These are phyloP conservation scores for Sarcophaga subvicina DNA, from an alignment of 2,888 invertebrate species.

Conservation along the genomic window DNA sequence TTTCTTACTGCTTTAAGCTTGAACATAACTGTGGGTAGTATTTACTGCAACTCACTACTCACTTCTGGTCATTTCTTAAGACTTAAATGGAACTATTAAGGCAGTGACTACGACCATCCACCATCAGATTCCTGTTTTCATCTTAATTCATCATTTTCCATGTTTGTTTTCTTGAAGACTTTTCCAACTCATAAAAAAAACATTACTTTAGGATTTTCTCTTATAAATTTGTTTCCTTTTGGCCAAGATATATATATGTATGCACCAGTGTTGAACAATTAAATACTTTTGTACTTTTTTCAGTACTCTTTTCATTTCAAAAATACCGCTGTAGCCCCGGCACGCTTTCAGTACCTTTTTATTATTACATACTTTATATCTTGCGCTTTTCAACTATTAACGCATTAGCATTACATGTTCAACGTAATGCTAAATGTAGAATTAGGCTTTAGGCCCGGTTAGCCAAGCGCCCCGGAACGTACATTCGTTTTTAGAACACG, in stretches of 20 bases:
- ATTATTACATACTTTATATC: too few relatives aligned
- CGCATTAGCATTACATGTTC: too few relatives aligned
- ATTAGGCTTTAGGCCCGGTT: too few relatives aligned
- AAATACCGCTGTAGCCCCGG: too few relatives aligned
- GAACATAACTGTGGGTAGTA: constrained; percentile 27
- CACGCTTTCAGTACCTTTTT: too few relatives aligned
- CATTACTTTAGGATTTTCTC: constrained; percentile 33
- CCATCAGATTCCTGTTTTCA: constrained; percentile 49
- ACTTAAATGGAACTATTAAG: constrained; percentile 9
- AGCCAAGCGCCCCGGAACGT: too few relatives aligned
- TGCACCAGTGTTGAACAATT: too few relatives aligned
- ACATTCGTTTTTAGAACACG: too few relatives aligned
- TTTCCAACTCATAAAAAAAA: constrained; percentile 43
- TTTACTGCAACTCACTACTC: background rate
- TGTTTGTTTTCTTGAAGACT: constrained; percentile 47
- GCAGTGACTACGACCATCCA: background rate
- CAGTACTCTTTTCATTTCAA: too few relatives aligned
- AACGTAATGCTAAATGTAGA: too few relatives aligned
- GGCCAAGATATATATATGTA: constrained; percentile 9
- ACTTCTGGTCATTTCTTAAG: background rate
- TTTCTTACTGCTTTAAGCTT: background rate
- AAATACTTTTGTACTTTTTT: too few relatives aligned
- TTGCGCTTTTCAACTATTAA: too few relatives aligned
- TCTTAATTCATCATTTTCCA: constrained; percentile 55
- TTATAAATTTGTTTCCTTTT: constrained; percentile 45